Evolutionary conservation across 2,797 vertebrate genomes (phyloP).

Genomic region (Pyrocephalus nanus): DNA sequence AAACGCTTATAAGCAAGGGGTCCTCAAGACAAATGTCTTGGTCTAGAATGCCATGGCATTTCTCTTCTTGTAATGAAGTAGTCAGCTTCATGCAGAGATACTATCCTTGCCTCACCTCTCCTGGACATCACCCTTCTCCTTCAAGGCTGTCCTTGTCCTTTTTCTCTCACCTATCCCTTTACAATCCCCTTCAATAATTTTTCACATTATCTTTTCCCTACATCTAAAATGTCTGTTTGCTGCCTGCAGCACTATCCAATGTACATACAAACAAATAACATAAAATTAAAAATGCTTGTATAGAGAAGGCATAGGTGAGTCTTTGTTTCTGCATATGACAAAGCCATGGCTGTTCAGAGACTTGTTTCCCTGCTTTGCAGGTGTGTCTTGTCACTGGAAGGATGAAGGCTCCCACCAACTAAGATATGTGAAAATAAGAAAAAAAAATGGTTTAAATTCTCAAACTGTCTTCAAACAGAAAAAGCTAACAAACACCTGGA

Average conservation of each 20-base stretch:
- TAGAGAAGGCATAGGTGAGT: not conserved
- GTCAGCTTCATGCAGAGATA: constrained; percentile 15
- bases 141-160: not conserved
- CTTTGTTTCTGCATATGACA: not conserved
- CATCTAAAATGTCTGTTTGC: not conserved
- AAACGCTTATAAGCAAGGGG: not conserved
- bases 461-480: not conserved
- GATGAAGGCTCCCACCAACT: not conserved
- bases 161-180: not conserved
- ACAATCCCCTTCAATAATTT: not conserved
- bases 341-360: not conserved
- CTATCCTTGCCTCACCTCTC: constrained; percentile 36
- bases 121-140: not conserved
- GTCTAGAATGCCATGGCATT: constrained; percentile 52
- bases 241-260: not conserved
- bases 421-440: not conserved
- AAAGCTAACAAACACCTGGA: not conserved
- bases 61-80: constrained; percentile 66
- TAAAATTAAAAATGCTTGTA: not conserved
- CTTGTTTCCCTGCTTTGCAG: not conserved
- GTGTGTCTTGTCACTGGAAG: not conserved
- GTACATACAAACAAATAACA: not conserved
- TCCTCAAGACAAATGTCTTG: constrained; percentile 29
- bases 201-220: constrained; percentile 8
- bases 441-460: not conserved